These are phyloP conservation scores for Germaria angustata DNA, from an alignment of 2,888 invertebrate species.

Conservation along the genomic window DNA sequence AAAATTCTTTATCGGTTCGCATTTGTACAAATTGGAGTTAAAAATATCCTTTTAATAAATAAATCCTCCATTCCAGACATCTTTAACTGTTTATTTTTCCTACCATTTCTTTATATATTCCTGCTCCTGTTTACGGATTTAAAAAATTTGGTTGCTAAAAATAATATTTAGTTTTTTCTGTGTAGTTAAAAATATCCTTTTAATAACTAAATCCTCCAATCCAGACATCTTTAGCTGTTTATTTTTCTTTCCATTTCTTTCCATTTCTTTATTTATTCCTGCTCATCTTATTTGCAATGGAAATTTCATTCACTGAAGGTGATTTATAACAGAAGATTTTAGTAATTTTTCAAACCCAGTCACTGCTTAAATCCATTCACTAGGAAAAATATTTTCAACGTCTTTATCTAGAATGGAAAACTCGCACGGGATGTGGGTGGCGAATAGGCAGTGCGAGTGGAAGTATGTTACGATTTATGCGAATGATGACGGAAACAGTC, in stretches of 20 bases:
- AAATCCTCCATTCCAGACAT: neutral
- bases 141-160: too few relatives aligned
- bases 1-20: too few relatives aligned
- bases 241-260: neutral
- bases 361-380: neutral
- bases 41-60: neutral
- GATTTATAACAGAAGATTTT: slow-evolving; percentile 47
- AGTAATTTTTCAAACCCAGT: slow-evolving; percentile 32
- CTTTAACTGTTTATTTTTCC: neutral
- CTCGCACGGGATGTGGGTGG: neutral
- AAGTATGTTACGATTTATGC: neutral
- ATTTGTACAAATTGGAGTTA: too few relatives aligned
- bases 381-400: neutral
- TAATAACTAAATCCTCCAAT: neutral
- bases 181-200: neutral
- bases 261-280: slow-evolving; percentile 1
- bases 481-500: neutral
- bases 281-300: slow-evolving; percentile 8
- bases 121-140: too few relatives aligned
- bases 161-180: too few relatives aligned
- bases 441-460: neutral
- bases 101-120: neutral
- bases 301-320: slow-evolving; percentile 40
- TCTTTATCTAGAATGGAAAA: slow-evolving; percentile 5
- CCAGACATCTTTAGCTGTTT: neutral